Base-by-base conservation (phyloP, 2,888 invertebrate genomes). In the Alloplasta piceator region DNA sequence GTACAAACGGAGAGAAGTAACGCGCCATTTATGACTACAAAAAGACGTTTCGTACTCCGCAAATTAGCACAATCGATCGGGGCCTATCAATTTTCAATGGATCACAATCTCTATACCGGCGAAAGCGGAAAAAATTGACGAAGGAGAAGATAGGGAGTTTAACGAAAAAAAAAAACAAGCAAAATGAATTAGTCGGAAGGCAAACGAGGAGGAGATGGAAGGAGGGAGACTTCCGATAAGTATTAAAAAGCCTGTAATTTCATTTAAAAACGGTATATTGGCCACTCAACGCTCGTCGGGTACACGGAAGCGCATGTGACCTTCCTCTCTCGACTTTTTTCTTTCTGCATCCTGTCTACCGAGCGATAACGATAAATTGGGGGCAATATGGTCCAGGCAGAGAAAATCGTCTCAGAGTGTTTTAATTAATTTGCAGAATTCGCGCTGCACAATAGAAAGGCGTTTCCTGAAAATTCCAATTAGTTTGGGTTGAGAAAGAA, bases 191-290 rank as follows among this genome's bases (percentile, higher is more conserved):
- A n/a, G n/a, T n/a, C n/a, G n/a, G n/a, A 50, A 38, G 55, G 55
- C 39, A 16, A 43, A 36, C 38, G 55, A 10, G 14, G 26, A 63
- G 26, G 26, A 26, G 26, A 26, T 26, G 3, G 46, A 43, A 1
- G 1, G 12, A 43, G 9, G 36, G 63, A 52, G 48, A 58, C 67
- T 60, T 58, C 43, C 61, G 78, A 82, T 89, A 87, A 86, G 84
- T 84, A 87, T 86, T 85, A 89, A 87, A 87, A 87, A 68, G 85
- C 85, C 85, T 84, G 84, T 88, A 89, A 89, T 88, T 89, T 80
- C 83, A 89, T 89, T 87, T 85, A 79, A 83, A 86, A 85, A 78
- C 82, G 82, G 77, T 87, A 87, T 85, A 88, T 86, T 86, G 85
- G 86, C 85, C 88, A 88, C 87, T 90, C 86, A 87, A 78, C 85